Percentiles rank a stretch among this genome's conserved stretches.
phyloP scores from a whole-genome alignment of 2,888 invertebrate species.

The Chrysotoxum bicinctum region DNA sequence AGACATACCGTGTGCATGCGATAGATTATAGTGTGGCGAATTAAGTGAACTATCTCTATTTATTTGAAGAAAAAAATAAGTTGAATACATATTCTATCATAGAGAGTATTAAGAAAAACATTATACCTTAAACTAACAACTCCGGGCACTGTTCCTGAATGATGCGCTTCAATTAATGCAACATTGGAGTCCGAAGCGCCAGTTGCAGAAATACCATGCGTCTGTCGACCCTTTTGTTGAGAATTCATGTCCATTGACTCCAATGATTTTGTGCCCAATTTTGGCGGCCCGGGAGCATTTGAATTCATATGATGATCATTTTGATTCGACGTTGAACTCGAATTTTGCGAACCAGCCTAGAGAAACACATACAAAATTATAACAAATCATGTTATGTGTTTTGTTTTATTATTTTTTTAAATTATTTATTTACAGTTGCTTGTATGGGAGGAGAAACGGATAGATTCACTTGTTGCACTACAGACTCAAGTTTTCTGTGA shows the following conservation, averaged over 20 bases:
- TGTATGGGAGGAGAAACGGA: conserved; percentile 66
- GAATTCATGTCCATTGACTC: conserved; percentile 82
- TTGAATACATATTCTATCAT: neutral
- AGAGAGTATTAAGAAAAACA: neutral
- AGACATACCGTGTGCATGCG: conserved; percentile 80
- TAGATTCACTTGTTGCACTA: conserved; percentile 75
- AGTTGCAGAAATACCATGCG: conserved; percentile 55
- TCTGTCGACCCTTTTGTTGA: conserved; percentile 81
- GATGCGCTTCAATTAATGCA: conserved; percentile 75
- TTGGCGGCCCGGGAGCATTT: conserved; percentile 81
- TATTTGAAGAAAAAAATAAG: neutral
- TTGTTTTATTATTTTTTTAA: neutral
- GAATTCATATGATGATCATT: conserved; percentile 81
- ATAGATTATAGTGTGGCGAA: conserved; percentile 80
- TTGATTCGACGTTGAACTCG: conserved; percentile 76
- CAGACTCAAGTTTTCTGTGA: conserved; percentile 59
- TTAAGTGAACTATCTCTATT: conserved; percentile 80
- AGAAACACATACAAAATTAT: neutral
- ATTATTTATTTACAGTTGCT: conserved; percentile 70
- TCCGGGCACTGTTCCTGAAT: conserved; percentile 77
- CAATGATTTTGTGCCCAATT: conserved; percentile 82
- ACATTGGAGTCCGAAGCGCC: conserved; percentile 76
- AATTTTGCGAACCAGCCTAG: conserved; percentile 76
- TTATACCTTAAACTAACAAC: conserved; percentile 78
- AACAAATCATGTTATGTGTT: neutral